These are phyloP conservation scores for Chrysogorgia sp. DNA, from an alignment of 92 coral and sea anemone species.

Conservation along the genomic window DNA sequence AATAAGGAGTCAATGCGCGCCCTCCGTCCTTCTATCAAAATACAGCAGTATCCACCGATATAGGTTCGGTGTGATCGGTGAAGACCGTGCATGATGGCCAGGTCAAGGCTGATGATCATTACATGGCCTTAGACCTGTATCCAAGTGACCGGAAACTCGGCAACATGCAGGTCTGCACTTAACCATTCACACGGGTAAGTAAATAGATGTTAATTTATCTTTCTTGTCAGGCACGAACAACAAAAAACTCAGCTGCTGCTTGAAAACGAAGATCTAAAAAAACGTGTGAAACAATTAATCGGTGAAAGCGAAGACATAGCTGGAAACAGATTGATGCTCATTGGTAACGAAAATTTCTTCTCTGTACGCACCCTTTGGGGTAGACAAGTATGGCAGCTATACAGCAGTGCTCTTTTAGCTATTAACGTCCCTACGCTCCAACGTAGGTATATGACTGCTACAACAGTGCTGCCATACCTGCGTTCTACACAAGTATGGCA, in stretches of 20 bases:
- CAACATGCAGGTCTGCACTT: neutral
- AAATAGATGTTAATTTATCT: neutral
- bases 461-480: too few relatives aligned
- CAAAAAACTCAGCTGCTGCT: slow-evolving; percentile 75
- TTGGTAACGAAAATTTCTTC: slow-evolving; percentile 64
- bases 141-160: too few relatives aligned
- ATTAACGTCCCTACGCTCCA: neutral
- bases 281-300: slow-evolving; percentile 76
- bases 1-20: too few relatives aligned
- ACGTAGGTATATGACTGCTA: too few relatives aligned
- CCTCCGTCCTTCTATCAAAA: too few relatives aligned
- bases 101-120: neutral
- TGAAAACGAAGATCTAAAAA: slow-evolving; percentile 77
- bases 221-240: slow-evolving; percentile 74
- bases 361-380: too few relatives aligned
- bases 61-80: too few relatives aligned
- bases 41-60: too few relatives aligned
- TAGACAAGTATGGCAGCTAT: too few relatives aligned
- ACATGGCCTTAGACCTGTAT: too few relatives aligned
- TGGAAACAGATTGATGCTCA: slow-evolving; percentile 80
- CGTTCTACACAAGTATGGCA: too few relatives aligned
- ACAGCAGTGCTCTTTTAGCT: neutral
- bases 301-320: slow-evolving; percentile 89
- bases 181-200: neutral
- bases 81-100: too few relatives aligned